Evolutionary conservation across 2,888 invertebrate species (phyloP), one percentile per base, ranked within the genome.

Genomic region (Cyrtodaria siliqua): DNA sequence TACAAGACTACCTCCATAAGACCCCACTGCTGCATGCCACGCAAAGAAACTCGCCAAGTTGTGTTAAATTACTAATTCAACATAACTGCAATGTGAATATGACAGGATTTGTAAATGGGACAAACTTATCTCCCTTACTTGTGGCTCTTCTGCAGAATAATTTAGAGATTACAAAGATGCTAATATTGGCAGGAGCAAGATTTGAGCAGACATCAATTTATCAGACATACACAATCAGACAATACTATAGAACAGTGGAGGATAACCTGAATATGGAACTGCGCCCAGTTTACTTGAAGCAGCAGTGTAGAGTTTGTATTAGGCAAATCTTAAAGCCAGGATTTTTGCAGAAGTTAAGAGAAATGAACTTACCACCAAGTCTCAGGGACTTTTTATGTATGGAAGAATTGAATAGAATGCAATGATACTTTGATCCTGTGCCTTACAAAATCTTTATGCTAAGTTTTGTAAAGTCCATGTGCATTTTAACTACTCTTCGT

Each of bases 241-340:
- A 86, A 40, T 87, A 76, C 59, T 87, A 86, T 47, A 73, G 72
- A 24, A 86, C 77, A 0, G 82, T 86, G 0, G 87, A 86, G 50
- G 72, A 78, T 8, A 61, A 72, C 50, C 71, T 85, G 38, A 78
- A 85, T 24, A 52, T 87, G 8, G 85, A 85, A 27, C 73, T 87
- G 0, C 49, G 87, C 49, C 87, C 87, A 1, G 24, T 86, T 0
- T 84, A 82, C 56, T 62, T 87, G 9, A 83, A 85, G 38, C 87
- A 87, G 44, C 87, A 87, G 50, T 87, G 87, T 57, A 61, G 87
- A 20, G 82, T 86, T 4, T 82, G 82, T 52, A 83, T 87, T 1
- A 60, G 87, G 9, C 78, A 80, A 24, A 40, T 85, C n/a, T 42
- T 87, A n/a, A 86, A 83, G 53, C 83, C 86, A 16, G 67, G 80